Evolutionary conservation across 2,113 vertebrate species (phyloP).

Genomic region (Piprites chloris): DNA sequence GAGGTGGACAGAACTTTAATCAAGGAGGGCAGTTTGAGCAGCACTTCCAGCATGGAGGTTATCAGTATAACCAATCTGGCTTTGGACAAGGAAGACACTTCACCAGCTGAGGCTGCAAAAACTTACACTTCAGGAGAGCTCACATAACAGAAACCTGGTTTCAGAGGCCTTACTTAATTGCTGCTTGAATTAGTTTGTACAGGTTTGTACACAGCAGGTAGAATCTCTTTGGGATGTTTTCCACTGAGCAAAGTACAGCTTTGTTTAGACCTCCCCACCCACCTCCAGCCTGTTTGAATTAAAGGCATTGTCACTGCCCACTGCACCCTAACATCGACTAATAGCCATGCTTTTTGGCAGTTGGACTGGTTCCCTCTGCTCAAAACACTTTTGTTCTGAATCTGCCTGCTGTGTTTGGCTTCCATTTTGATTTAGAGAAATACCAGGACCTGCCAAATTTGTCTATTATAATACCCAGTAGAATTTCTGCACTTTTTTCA

Average conservation of each 20-base stretch:
- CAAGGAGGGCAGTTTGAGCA: slow-evolving; percentile 98
- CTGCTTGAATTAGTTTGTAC: slow-evolving; percentile 35
- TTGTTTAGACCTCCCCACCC: background rate
- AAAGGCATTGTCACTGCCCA: background rate
- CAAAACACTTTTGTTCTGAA: background rate
- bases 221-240: slow-evolving; percentile 9
- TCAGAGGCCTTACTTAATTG: slow-evolving; percentile 47
- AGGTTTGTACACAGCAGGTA: slow-evolving; percentile 37
- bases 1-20: slow-evolving; percentile 89
- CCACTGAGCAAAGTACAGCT: background rate
- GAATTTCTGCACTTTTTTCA: background rate
- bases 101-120: slow-evolving; percentile 84
- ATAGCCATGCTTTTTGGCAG: slow-evolving; percentile 27
- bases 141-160: slow-evolving; percentile 70
- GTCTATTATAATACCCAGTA: background rate
- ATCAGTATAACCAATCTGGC: slow-evolving; percentile 93
- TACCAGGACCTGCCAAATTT: background rate
- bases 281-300: background rate
- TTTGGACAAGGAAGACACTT: slow-evolving; percentile 94
- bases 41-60: slow-evolving; percentile 98
- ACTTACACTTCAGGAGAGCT: slow-evolving; percentile 74
- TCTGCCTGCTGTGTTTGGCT: background rate
- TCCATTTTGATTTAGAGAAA: background rate
- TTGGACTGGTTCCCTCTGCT: slow-evolving; percentile 35
- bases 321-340: slow-evolving; percentile 12